These are phyloP conservation scores for Cylloceria caligata DNA, from an alignment of 2,888 invertebrate species.

Conservation along the genomic window DNA sequence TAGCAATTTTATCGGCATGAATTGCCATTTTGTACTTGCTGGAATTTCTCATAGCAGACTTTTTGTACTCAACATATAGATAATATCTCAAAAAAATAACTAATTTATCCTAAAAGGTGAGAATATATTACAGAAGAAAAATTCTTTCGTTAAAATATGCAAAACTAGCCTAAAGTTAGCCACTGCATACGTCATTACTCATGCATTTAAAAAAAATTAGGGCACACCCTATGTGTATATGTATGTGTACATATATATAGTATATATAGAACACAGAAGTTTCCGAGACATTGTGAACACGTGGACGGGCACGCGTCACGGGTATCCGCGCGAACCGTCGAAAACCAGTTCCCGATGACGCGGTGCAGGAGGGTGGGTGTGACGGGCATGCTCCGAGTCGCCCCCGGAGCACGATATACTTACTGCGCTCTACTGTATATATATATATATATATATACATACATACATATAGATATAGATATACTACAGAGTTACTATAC, in stretches of 20 bases:
- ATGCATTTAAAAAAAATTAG: background rate
- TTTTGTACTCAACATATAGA: too few relatives aligned
- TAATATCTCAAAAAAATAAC: too few relatives aligned
- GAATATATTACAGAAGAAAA: background rate
- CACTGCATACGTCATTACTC: background rate
- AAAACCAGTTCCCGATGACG: constrained; percentile 69
- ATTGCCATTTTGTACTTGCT: too few relatives aligned
- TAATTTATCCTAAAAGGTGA: background rate
- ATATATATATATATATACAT: background rate
- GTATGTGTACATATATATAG: too few relatives aligned
- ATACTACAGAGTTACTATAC: constrained; percentile 1
- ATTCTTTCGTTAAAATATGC: background rate
- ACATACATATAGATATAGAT: constrained; percentile 1
- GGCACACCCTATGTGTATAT: background rate
- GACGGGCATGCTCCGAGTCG: constrained; percentile 43
- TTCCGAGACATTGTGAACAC: constrained; percentile 71
- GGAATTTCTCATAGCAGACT: too few relatives aligned
- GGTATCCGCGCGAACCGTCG: constrained; percentile 66
- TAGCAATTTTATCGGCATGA: too few relatives aligned
- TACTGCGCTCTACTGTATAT: background rate
- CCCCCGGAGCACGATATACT: constrained; percentile 22
- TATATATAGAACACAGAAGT: constrained; percentile 28
- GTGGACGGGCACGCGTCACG: constrained; percentile 80
- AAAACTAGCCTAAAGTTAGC: background rate
- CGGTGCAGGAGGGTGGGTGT: constrained; percentile 21